phyloP scores from a whole-genome alignment of 2,113 vertebrate species.

The Tragelaphus buxtoni region DNA sequence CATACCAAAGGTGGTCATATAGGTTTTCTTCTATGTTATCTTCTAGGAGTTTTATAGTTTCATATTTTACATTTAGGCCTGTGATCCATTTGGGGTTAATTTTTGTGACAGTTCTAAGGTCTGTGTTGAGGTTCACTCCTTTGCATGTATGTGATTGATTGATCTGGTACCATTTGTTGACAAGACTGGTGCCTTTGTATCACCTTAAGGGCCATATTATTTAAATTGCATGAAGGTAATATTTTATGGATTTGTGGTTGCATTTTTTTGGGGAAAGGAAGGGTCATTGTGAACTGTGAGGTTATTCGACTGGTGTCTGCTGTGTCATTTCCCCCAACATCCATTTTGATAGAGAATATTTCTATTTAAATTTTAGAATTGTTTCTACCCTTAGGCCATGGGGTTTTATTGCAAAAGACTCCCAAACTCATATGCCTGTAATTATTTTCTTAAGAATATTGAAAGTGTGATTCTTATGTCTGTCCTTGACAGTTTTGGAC shows the following conservation, averaged over 20 bases:
- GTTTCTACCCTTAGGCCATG: neutral
- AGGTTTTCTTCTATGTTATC: neutral
- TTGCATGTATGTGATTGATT: neutral
- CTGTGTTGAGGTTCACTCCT: neutral
- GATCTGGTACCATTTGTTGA: neutral
- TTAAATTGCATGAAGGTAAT: neutral
- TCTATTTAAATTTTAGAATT: conserved; percentile 24
- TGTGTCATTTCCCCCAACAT: neutral
- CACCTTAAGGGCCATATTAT: neutral
- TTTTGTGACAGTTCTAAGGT: neutral
- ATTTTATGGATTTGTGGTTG: neutral
- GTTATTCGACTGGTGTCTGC: neutral
- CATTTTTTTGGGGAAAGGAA: neutral
- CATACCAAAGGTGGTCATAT: neutral
- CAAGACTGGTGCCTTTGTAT: neutral
- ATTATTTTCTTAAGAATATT: neutral
- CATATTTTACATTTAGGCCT: neutral
- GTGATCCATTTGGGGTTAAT: neutral
- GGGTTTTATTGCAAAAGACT: neutral
- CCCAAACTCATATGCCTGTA: neutral
- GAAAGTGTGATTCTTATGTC: neutral
- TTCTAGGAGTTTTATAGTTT: neutral
- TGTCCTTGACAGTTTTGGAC: neutral
- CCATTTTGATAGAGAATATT: neutral
- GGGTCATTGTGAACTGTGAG: neutral